Conservation (phyloP, 2,888 invertebrate genomes). For the Philopedon plagiatum region DNA sequence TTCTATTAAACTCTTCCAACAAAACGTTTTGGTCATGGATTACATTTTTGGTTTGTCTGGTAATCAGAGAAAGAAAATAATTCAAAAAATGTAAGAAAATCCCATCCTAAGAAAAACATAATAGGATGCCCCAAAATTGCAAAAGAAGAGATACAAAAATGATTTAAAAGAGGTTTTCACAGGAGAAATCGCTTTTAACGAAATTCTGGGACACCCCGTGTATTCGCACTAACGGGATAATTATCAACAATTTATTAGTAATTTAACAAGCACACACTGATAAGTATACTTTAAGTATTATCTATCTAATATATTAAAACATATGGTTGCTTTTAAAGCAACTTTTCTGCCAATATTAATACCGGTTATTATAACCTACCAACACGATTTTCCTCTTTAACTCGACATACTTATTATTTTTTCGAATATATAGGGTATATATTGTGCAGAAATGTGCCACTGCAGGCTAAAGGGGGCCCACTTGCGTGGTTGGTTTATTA, state of each 20-base stretch:
- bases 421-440: slow-evolving; percentile 14
- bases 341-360: slow-evolving; percentile 62
- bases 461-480: background rate
- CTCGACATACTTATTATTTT: slow-evolving; percentile 4
- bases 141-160: no score
- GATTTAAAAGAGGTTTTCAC: no score
- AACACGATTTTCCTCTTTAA: slow-evolving; percentile 16
- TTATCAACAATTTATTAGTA: slow-evolving; percentile 26
- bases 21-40: slow-evolving; percentile 19
- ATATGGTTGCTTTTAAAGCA: slow-evolving; percentile 36
- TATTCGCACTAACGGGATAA: slow-evolving; percentile 10
- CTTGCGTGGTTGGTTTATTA: no score
- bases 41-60: slow-evolving; percentile 27
- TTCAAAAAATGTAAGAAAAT: background rate
- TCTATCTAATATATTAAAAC: slow-evolving; percentile 29
- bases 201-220: no score
- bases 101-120: background rate
- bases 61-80: slow-evolving; percentile 19
- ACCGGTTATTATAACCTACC: slow-evolving; percentile 67
- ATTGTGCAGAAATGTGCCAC: background rate
- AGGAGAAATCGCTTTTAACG: no score
- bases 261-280: slow-evolving; percentile 46
- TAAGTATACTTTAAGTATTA: slow-evolving; percentile 26
- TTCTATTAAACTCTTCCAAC: background rate
- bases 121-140: no score